phyloP scores from a whole-genome alignment of 2,797 vertebrate genomes.

The Apogon talboti region DNA sequence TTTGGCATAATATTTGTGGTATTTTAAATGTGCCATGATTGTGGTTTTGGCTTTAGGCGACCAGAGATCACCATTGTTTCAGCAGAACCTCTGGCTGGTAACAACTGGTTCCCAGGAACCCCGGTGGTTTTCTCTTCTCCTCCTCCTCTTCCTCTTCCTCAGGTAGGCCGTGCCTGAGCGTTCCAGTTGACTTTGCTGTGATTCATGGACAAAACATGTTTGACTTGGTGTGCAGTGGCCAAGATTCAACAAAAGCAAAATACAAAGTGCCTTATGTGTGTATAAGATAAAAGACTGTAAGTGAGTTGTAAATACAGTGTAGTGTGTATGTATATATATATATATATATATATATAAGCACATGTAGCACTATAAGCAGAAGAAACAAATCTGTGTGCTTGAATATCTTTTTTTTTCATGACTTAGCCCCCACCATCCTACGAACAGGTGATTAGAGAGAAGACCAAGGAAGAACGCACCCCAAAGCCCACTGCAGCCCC shows the following conservation, averaged over 20 bases:
- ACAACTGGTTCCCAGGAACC: constrained; percentile 87
- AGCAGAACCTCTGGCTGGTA: constrained; percentile 87
- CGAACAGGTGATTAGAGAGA: constrained; percentile 96
- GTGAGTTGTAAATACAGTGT: too few species aligned
- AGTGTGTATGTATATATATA: too few species aligned
- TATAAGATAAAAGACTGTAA: too few species aligned
- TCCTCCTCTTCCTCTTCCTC: constrained; percentile 84
- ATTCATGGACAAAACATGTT: not conserved
- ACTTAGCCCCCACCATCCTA: constrained; percentile 92
- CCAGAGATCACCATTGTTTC: constrained; percentile 94
- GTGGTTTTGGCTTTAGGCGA: constrained; percentile 78
- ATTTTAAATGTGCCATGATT: not conserved
- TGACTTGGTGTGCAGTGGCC: not conserved
- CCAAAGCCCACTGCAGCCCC: constrained; percentile 85
- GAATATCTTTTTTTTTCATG: constrained; percentile 63
- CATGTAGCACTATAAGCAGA: not conserved
- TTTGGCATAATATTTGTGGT: too few species aligned
- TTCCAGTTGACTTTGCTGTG: not conserved
- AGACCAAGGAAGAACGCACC: constrained; percentile 87
- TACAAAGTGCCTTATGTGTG: too few species aligned
- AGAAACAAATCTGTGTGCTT: constrained; percentile 26
- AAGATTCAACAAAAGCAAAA: too few species aligned
- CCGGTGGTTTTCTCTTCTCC: constrained; percentile 76
- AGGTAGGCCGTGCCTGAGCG: constrained; percentile 76
- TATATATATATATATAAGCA: too few species aligned